Evolutionary conservation across 2,888 invertebrate species (phyloP).

Genomic region (Sipha maydis): DNA sequence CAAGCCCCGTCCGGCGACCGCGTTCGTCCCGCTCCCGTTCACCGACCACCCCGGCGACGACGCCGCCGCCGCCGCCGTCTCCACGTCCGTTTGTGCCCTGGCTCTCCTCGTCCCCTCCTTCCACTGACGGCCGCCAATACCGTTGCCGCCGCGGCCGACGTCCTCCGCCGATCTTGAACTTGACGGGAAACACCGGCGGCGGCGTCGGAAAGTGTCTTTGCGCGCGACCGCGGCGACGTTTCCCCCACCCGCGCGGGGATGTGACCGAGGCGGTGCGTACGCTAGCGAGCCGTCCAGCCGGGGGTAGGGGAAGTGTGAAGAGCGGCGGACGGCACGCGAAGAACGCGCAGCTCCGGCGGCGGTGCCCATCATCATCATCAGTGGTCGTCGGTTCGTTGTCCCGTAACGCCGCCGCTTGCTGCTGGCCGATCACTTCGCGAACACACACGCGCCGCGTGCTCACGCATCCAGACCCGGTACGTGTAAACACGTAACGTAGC

Average conservation of each 20-base stretch:
- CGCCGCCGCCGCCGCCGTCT: background rate
- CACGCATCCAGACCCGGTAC: background rate
- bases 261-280: background rate
- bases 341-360: conserved; percentile 35
- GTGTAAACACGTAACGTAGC: background rate
- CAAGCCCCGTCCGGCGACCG: background rate
- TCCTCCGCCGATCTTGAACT: conserved; percentile 59
- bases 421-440: conserved; percentile 16
- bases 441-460: conserved; percentile 18
- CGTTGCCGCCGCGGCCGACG: background rate
- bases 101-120: background rate
- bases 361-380: conserved; percentile 53
- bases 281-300: background rate
- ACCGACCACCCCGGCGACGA: background rate
- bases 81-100: background rate
- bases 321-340: conserved; percentile 22
- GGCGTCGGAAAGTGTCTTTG: conserved; percentile 44
- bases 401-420: conserved; percentile 58
- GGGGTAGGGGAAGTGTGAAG: conserved; percentile 22
- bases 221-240: background rate
- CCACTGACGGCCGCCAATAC: too few species aligned
- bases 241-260: conserved; percentile 25
- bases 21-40: background rate
- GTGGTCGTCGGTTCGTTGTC: conserved; percentile 62
- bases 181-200: conserved; percentile 31